These are phyloP conservation scores for Osmerus eperlanus DNA, from an alignment of 2,113 vertebrate species.

Conservation along the genomic window DNA sequence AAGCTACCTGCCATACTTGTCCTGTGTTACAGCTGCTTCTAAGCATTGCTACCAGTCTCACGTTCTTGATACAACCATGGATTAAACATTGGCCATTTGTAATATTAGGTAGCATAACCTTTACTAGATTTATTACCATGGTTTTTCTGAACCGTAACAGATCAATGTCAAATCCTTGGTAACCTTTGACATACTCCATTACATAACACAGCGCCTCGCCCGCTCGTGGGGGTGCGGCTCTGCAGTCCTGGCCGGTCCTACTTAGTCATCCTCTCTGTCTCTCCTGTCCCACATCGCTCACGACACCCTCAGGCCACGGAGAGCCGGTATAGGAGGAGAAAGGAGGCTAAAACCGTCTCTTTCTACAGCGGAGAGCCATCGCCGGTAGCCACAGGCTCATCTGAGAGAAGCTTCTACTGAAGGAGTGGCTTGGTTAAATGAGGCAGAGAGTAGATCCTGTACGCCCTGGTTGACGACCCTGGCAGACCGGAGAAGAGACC, in stretches of 20 bases:
- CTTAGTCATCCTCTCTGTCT: no score
- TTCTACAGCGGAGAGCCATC: slow-evolving; percentile 24
- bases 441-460: no score
- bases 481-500: background rate
- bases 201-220: background rate
- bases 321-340: slow-evolving; percentile 8
- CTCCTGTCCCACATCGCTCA: slow-evolving; percentile 11
- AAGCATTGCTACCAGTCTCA: background rate
- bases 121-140: no score
- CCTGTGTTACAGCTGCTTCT: background rate
- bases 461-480: background rate
- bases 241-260: no score
- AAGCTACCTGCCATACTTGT: background rate
- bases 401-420: slow-evolving; percentile 26
- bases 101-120: background rate
- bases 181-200: background rate
- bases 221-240: no score
- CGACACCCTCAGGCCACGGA: slow-evolving; percentile 42
- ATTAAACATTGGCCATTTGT: background rate
- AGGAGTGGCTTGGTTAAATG: background rate
- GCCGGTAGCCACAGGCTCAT: slow-evolving; percentile 29
- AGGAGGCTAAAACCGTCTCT: slow-evolving; percentile 20
- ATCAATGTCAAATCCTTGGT: no score
- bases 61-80: background rate
- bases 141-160: no score